These are phyloP conservation scores for Wasmannia auropunctata DNA, from an alignment of 1,140 invertebrate species.

Conservation along the genomic window DNA sequence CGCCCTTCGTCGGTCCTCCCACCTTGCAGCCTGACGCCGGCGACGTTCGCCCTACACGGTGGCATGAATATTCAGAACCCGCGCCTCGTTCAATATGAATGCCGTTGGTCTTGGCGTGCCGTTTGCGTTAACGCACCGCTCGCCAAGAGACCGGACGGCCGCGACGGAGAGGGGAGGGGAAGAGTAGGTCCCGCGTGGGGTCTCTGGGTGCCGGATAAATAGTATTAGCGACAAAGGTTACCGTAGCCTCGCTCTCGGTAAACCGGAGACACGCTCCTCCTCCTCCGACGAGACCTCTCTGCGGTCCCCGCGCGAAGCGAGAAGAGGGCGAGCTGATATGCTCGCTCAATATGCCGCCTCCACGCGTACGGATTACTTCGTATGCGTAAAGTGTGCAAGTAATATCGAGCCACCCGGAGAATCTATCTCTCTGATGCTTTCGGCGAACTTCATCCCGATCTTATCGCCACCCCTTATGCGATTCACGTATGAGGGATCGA, in stretches of 20 bases:
- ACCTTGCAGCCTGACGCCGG: slow-evolving; percentile 55
- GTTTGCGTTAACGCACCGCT: slow-evolving; percentile 72
- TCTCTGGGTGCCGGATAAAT: slow-evolving; percentile 78
- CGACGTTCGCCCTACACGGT: slow-evolving; percentile 74
- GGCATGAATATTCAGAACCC: slow-evolving; percentile 83
- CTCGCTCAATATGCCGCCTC: slow-evolving; percentile 48
- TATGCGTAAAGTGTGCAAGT: slow-evolving; percentile 53
- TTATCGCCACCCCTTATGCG: slow-evolving; percentile 46
- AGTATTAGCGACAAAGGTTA: slow-evolving; percentile 68
- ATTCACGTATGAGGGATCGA: slow-evolving; percentile 57
- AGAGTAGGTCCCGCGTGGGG: too few species aligned
- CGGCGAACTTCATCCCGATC: slow-evolving; percentile 41
- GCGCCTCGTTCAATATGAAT: slow-evolving; percentile 84
- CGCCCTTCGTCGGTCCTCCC: slow-evolving; percentile 51
- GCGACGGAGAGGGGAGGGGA: too few species aligned
- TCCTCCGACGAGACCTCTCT: not conserved
- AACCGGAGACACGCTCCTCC: slow-evolving; percentile 10
- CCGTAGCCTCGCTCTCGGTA: not conserved
- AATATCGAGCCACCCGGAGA: slow-evolving; percentile 39
- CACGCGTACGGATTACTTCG: slow-evolving; percentile 51
- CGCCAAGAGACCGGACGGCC: slow-evolving; percentile 49
- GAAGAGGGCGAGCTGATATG: slow-evolving; percentile 34
- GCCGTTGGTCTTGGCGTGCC: slow-evolving; percentile 82
- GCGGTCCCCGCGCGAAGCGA: not conserved
- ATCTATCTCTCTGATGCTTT: slow-evolving; percentile 43